Evolutionary conservation across 2,888 invertebrate genomes (phyloP).

Genomic region (Bursaphelenchus okinawaensis): DNA sequence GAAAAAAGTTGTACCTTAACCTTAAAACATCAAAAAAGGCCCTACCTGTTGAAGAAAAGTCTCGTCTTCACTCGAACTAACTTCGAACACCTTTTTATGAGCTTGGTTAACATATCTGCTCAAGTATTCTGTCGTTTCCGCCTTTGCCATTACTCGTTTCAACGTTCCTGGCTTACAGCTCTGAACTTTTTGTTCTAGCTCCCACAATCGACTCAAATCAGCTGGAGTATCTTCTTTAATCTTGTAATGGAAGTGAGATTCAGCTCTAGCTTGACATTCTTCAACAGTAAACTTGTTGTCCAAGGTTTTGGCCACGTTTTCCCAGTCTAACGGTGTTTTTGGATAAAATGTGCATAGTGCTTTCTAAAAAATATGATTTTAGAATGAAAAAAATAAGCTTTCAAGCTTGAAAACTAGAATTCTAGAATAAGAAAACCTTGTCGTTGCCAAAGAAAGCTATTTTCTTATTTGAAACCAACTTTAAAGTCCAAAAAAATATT

Average conservation of each 20-base stretch:
- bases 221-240: background rate
- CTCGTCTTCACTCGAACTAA: too few species aligned
- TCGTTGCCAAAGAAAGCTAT: too few species aligned
- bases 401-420: too few species aligned
- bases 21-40: too few species aligned
- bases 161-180: background rate
- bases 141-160: background rate
- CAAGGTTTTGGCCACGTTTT: background rate
- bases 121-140: background rate
- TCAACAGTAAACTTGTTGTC: background rate
- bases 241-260: background rate
- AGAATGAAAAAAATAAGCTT: too few species aligned
- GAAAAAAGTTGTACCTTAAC: too few species aligned
- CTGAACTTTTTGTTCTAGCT: background rate
- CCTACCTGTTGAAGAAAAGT: too few species aligned
- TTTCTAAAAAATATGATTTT: background rate
- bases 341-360: background rate
- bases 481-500: too few species aligned
- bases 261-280: background rate
- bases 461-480: too few species aligned
- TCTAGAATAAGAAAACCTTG: too few species aligned
- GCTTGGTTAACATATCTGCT: too few species aligned
- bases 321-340: background rate
- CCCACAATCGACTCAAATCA: background rate
- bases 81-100: too few species aligned